Base-by-base conservation (phyloP, 2,113 vertebrate species). In the Ibidorhyncha struthersii region DNA sequence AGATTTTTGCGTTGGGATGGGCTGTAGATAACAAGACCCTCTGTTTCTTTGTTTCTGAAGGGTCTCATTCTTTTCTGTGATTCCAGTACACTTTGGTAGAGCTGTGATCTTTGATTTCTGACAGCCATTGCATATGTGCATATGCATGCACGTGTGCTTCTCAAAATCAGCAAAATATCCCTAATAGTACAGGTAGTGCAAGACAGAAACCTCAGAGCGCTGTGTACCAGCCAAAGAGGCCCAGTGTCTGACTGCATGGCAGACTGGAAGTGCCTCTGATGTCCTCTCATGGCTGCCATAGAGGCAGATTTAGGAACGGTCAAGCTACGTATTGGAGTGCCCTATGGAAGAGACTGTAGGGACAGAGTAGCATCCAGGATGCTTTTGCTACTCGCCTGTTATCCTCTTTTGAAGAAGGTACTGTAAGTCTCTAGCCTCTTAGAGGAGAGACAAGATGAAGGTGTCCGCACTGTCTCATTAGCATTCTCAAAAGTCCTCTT, bases 151-250 rank as follows among this genome's bases (percentile, higher is more conserved):
- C 1, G 0, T 32, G 22, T 21, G 43, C 40, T 81, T 55, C 55
- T 72, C 66, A 20, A 25, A 14, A 38, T 10, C 21, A 5, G 20
- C 23, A 43, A 9, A n/a, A 25, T 14, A 30, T 12, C 22, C 9
- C 50, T 40, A 1, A 1, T 5, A 25, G 47, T 32, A 5, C 25
- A n/a, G 30, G 22, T 1, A 1, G 1, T 10, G 27, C 69, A 36
- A 59, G 16, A 5, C 0, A 26, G 18, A 50, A 56, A 20, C 7
- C 21, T 15, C 43, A 20, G 69, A 49, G 83, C 63, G 18, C 29
- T 40, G 10, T 29, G 29, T n/a, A 6, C 21, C 38, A 30, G 5
- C 8, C 5, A 7, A 7, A 20, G 45, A 22, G 58, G 6, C 29
- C 19, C 2, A 0, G 34, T 32, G 12, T 43, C 16, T 52, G 52